Conservation (phyloP, 2,113 vertebrate species). For the Cervus canadensis region DNA sequence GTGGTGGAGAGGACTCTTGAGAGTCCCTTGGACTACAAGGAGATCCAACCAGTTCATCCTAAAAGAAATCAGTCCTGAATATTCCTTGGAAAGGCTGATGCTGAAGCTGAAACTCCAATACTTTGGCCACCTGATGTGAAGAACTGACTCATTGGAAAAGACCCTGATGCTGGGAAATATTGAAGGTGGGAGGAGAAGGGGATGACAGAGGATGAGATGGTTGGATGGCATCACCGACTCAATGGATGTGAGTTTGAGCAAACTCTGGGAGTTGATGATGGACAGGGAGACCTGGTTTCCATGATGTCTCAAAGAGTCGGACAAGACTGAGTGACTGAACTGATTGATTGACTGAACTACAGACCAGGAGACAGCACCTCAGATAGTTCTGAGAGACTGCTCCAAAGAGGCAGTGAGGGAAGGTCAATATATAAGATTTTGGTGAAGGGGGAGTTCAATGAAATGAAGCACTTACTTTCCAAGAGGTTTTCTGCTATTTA, state of each 20-base stretch:
- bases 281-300: no score
- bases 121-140: no score
- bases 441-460: not conserved
- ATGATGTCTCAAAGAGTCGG: no score
- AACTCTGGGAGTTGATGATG: no score
- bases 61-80: not conserved
- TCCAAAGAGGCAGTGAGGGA: not conserved
- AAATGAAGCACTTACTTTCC: not conserved
- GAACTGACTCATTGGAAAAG: no score
- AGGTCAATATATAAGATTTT: not conserved
- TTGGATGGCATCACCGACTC: no score
- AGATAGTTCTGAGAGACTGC: not conserved
- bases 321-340: no score
- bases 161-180: no score
- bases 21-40: not conserved
- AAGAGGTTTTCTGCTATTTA: not conserved
- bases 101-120: not conserved
- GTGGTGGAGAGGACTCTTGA: not conserved
- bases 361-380: not conserved
- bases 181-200: no score
- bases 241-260: no score
- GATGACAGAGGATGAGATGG: no score
- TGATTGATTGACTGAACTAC: not conserved
- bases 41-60: not conserved
- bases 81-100: not conserved